A percentile compares a stretch with the other conserved stretches of the same genome.
These are phyloP conservation scores for Oreamnos americanus DNA, from an alignment of 2,113 vertebrate species.

Conservation along the genomic window DNA sequence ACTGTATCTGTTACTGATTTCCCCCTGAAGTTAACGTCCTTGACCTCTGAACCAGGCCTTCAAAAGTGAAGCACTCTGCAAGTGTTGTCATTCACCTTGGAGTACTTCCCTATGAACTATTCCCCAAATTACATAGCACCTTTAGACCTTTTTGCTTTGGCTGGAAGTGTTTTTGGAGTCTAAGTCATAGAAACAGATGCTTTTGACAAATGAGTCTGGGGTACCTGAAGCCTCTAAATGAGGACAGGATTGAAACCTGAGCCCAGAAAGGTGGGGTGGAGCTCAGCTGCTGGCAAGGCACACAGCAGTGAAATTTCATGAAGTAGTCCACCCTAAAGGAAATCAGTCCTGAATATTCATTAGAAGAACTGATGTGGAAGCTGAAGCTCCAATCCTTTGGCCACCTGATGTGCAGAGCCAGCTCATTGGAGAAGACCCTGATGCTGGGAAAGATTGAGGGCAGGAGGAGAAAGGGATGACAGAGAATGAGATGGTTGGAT, in stretches of 20 bases:
- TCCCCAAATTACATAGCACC: no score
- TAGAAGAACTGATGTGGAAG: not conserved
- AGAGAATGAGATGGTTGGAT: not conserved
- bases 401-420: not conserved
- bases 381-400: not conserved
- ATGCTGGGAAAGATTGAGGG: not conserved
- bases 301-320: not conserved
- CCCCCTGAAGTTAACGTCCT: not conserved
- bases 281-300: rapidly evolving
- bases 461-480: not conserved
- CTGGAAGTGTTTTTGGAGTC: constrained; percentile 9
- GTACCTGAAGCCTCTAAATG: not conserved
- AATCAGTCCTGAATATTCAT: not conserved
- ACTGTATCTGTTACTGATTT: not conserved
- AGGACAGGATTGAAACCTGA: not conserved
- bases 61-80: not conserved
- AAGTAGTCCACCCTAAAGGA: not conserved
- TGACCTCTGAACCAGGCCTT: not conserved
- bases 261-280: rapidly evolving
- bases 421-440: not conserved
- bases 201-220: rapidly evolving
- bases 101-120: not conserved
- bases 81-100: not conserved
- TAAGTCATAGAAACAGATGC: not conserved
- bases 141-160: not conserved